A percentile compares a stretch with the other conserved stretches of the same genome.
Evolutionary conservation across 2,888 invertebrate genomes (phyloP).

Genomic region (Nudaria mundana): DNA sequence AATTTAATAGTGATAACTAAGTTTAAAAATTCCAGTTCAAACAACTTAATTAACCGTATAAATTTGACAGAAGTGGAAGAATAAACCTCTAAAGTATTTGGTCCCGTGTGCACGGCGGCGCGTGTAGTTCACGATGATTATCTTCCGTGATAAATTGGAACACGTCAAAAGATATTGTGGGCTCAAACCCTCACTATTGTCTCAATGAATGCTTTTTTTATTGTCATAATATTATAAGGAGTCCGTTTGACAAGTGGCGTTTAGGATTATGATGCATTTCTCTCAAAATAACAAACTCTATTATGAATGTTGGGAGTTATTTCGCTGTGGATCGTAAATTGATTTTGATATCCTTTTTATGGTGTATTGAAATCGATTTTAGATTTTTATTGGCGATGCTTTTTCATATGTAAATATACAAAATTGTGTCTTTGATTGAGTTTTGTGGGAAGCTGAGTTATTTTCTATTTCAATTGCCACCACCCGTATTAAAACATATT

Average conservation of each 20-base stretch:
- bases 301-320: slow-evolving; percentile 49
- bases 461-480: slow-evolving; percentile 24
- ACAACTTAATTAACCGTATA: slow-evolving; percentile 43
- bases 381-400: slow-evolving; percentile 59
- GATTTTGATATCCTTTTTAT: slow-evolving; percentile 74
- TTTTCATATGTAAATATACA: slow-evolving; percentile 73
- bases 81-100: slow-evolving; percentile 65
- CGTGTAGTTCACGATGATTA: slow-evolving; percentile 61
- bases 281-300: slow-evolving; percentile 47
- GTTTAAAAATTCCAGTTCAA: slow-evolving; percentile 31
- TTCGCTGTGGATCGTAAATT: slow-evolving; percentile 64
- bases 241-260: slow-evolving; percentile 70
- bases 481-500: too few relatives aligned
- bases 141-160: slow-evolving; percentile 76
- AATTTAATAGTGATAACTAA: slow-evolving; percentile 28
- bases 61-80: slow-evolving; percentile 55
- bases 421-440: slow-evolving; percentile 47
- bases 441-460: slow-evolving; percentile 24
- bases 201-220: slow-evolving; percentile 80
- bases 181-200: slow-evolving; percentile 72
- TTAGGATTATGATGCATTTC: slow-evolving; percentile 65
- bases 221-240: slow-evolving; percentile 71
- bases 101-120: slow-evolving; percentile 52
- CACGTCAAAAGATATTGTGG: slow-evolving; percentile 75
- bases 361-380: slow-evolving; percentile 67